Percentiles rank a stretch among this genome's conserved stretches.
Conservation (phyloP, 1,140 invertebrate species). For the Drosophila subobscura region DNA sequence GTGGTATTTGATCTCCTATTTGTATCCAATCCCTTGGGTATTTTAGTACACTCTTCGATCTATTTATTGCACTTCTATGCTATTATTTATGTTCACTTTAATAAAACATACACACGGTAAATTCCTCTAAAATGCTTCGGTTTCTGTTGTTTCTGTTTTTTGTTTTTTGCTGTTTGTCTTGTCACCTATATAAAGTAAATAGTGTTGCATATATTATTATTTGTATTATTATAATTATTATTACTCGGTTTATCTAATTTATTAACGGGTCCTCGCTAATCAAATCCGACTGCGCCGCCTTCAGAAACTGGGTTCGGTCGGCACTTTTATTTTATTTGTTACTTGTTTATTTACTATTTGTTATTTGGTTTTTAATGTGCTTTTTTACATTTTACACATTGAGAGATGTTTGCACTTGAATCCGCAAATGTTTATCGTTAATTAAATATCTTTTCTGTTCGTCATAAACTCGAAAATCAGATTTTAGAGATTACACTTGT, state of each 20-base stretch:
- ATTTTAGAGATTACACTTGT: constrained; percentile 71
- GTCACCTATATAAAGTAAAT: constrained; percentile 80
- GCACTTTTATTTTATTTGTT: constrained; percentile 53
- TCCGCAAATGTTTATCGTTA: constrained; percentile 56
- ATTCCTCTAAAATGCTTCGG: constrained; percentile 79
- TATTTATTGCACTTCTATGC: constrained; percentile 46
- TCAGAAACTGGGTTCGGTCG: constrained; percentile 57
- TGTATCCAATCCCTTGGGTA: constrained; percentile 16
- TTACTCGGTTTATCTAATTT: constrained; percentile 41
- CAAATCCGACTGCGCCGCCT: constrained; percentile 68
- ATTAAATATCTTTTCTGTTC: constrained; percentile 49
- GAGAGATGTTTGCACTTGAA: constrained; percentile 46
- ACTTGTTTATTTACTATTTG: constrained; percentile 24
- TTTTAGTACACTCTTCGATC: constrained; percentile 38
- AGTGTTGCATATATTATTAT: constrained; percentile 70
- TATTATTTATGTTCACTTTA: constrained; percentile 54
- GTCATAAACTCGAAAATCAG: constrained; percentile 71
- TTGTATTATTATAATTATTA: constrained; percentile 44
- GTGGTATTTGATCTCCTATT: background rate
- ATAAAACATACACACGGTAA: constrained; percentile 73
- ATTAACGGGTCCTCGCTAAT: constrained; percentile 71
- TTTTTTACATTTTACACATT: constrained; percentile 57
- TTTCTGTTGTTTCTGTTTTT: constrained; percentile 60
- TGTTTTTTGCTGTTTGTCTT: constrained; percentile 41
- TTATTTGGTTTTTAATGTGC: constrained; percentile 53